Percentiles rank a stretch among this genome's conserved stretches.
Evolutionary conservation across 2,797 vertebrate species (phyloP).

Genomic region (Hoplostethus mediterraneus): DNA sequence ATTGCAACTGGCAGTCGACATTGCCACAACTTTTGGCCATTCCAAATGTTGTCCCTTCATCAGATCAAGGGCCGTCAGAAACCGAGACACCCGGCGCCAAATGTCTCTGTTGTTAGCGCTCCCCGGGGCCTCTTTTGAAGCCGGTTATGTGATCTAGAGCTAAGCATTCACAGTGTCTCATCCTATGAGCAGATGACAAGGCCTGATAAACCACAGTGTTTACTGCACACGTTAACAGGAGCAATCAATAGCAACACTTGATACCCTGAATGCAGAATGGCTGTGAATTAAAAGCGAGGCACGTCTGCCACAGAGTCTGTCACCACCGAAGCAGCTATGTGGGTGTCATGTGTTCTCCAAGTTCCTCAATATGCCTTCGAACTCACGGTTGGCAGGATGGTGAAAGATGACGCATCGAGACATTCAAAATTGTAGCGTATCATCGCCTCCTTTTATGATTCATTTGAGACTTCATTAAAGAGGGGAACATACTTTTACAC

Average conservation of each 20-base stretch:
- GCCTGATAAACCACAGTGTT: slow-evolving; percentile 68
- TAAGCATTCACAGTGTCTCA: slow-evolving; percentile 51
- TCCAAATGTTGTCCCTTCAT: slow-evolving; percentile 17
- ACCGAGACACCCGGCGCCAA: slow-evolving; percentile 18
- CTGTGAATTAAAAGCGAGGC: slow-evolving; percentile 33
- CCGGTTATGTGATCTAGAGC: slow-evolving; percentile 45
- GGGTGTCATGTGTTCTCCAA: slow-evolving; percentile 8
- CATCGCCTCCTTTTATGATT: not conserved
- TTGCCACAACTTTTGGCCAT: slow-evolving; percentile 10
- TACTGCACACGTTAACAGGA: slow-evolving; percentile 63
- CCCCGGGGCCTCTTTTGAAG: slow-evolving; percentile 38
- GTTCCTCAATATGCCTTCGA: not conserved
- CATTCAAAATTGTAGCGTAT: not conserved
- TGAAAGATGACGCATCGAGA: not conserved
- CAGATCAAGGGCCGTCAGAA: slow-evolving; percentile 41
- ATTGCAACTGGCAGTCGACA: slow-evolving; percentile 45
- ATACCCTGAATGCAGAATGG: slow-evolving; percentile 56
- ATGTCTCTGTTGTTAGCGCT: slow-evolving; percentile 15
- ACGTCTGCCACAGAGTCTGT: slow-evolving; percentile 24
- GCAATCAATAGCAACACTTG: slow-evolving; percentile 67
- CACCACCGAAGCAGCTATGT: slow-evolving; percentile 12
- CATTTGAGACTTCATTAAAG: not conserved
- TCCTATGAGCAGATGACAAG: slow-evolving; percentile 56
- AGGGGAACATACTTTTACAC: not conserved
- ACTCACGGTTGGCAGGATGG: not conserved